Evolutionary conservation across 2,797 vertebrate species (phyloP).

Genomic region (Gephyroberyx darwinii): DNA sequence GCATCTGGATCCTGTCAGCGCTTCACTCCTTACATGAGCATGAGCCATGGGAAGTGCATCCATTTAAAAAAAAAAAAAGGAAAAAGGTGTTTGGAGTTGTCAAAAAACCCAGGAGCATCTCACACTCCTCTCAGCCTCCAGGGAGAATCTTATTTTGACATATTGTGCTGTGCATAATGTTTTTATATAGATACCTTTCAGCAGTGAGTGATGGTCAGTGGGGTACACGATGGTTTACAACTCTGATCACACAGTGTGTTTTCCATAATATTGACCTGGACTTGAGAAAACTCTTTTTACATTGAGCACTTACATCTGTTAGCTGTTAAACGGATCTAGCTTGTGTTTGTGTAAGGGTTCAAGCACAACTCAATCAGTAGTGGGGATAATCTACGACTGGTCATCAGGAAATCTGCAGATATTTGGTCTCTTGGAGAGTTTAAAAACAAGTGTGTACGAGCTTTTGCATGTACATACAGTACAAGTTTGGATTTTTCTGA

Average conservation of each 20-base stretch:
- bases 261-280: constrained; percentile 32
- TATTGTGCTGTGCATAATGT: background rate
- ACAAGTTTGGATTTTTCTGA: background rate
- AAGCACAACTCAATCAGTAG: constrained; percentile 43
- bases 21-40: constrained; percentile 35
- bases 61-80: constrained; percentile 45
- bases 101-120: constrained; percentile 23
- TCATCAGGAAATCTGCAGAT: constrained; percentile 69
- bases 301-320: constrained; percentile 54
- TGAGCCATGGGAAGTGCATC: constrained; percentile 46
- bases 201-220: background rate
- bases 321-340: constrained; percentile 58
- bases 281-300: constrained; percentile 31
- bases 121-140: constrained; percentile 10
- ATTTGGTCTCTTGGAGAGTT: constrained; percentile 63
- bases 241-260: constrained; percentile 27
- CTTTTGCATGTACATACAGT: constrained; percentile 5
- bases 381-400: constrained; percentile 55
- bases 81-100: constrained; percentile 44
- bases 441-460: constrained; percentile 14
- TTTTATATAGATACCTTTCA: background rate
- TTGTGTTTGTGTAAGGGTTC: constrained; percentile 58
- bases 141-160: constrained; percentile 23
- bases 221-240: background rate
- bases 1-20: constrained; percentile 70